These are phyloP conservation scores for Drosophila lutescens DNA, from an alignment of 2,888 invertebrate genomes.

Conservation along the genomic window DNA sequence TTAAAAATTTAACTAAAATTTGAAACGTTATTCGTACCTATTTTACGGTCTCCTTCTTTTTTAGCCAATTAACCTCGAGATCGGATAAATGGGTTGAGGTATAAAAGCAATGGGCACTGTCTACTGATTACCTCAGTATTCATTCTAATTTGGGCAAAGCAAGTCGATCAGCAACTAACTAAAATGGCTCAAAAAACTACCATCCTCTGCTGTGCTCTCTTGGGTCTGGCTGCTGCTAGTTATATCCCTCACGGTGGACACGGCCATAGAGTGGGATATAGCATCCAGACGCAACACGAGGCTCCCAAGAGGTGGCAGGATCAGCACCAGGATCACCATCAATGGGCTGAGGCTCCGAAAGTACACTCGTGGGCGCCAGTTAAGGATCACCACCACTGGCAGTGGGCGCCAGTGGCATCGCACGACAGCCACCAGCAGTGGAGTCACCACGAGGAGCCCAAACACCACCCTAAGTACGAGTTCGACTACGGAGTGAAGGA, in stretches of 20 bases:
- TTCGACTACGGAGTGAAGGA: conserved; percentile 85
- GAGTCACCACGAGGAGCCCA: conserved; percentile 79
- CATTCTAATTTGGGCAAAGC: conserved; percentile 46
- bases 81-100: conserved; percentile 40
- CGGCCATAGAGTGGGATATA: conserved; percentile 63
- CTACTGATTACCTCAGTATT: conserved; percentile 54
- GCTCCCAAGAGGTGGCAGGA: conserved; percentile 63
- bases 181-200: conserved; percentile 51
- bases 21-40: conserved; percentile 41
- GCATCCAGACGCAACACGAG: conserved; percentile 67
- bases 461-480: conserved; percentile 84
- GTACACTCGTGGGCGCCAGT: conserved; percentile 51
- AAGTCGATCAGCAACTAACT: conserved; percentile 25
- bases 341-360: no score
- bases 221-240: conserved; percentile 59
- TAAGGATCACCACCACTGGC: conserved; percentile 54
- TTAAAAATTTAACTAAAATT: neutral
- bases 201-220: conserved; percentile 53
- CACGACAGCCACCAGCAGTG: conserved; percentile 56
- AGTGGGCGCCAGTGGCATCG: conserved; percentile 46
- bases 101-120: conserved; percentile 51
- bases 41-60: conserved; percentile 47
- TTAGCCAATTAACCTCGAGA: conserved; percentile 68
- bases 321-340: conserved; percentile 44
- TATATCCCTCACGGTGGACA: conserved; percentile 48